Evolutionary conservation across 2,797 vertebrate species (phyloP).

Genomic region (Macroramphosus scolopax): DNA sequence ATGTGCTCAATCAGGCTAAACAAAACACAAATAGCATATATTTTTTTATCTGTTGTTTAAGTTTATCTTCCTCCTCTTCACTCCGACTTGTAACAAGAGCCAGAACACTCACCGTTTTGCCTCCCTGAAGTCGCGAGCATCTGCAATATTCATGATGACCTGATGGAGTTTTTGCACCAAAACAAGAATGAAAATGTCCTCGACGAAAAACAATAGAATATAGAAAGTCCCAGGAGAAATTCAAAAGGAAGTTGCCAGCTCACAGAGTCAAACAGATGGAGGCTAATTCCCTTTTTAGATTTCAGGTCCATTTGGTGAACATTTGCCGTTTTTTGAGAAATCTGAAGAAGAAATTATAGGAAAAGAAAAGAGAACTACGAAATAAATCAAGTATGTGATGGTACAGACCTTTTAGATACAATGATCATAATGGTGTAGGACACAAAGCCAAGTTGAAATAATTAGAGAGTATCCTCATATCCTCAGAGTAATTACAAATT

Average conservation of each 20-base stretch:
- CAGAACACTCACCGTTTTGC: background rate
- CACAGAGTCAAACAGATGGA: constrained; percentile 9
- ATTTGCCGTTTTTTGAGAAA: constrained; percentile 29
- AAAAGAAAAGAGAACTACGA: too few relatives aligned
- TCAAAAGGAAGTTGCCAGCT: too few relatives aligned
- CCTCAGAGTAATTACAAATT: too few relatives aligned
- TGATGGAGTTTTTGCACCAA: constrained; percentile 22
- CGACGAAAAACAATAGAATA: too few relatives aligned
- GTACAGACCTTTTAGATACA: too few relatives aligned
- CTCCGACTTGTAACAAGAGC: background rate
- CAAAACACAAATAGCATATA: too few relatives aligned
- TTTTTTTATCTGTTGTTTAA: too few relatives aligned
- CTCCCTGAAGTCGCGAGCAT: constrained; percentile 15
- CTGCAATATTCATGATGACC: constrained; percentile 50
- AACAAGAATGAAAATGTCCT: constrained; percentile 14
- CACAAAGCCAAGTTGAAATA: too few relatives aligned
- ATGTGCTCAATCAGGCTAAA: too few relatives aligned
- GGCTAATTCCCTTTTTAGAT: constrained; percentile 33
- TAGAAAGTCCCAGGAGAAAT: constrained; percentile 15
- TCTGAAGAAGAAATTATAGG: constrained; percentile 11
- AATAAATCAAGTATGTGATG: too few relatives aligned
- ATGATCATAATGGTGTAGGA: too few relatives aligned
- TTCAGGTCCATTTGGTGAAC: constrained; percentile 49
- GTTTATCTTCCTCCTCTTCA: constrained; percentile 11
- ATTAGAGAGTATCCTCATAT: too few relatives aligned